Percentiles rank a stretch among this genome's conserved stretches.
These are phyloP conservation scores for Aurelia sp. DNA, from an alignment of 30 jellyfish, hydroid and myxozoan species.

Conservation along the genomic window DNA sequence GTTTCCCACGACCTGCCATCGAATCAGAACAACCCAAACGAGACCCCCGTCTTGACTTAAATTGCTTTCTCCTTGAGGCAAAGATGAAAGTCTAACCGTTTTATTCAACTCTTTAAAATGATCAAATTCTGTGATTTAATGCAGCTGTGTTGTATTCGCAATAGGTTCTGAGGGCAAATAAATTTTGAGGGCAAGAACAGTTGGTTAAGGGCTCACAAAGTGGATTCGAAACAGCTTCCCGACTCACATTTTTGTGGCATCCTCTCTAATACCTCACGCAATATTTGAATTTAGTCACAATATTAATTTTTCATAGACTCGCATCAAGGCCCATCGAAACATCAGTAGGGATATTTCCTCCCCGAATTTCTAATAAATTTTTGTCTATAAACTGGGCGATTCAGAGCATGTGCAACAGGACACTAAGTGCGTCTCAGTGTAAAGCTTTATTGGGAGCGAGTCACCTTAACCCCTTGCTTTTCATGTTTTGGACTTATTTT, in stretches of 20 bases:
- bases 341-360: not conserved
- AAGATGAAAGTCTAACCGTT: too few species aligned
- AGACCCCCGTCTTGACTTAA: too few species aligned
- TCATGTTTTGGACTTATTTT: too few species aligned
- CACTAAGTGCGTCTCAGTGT: not conserved
- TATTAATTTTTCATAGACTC: too few species aligned
- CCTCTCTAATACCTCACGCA: slow-evolving; percentile 5
- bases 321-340: too few species aligned
- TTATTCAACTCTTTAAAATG: not conserved
- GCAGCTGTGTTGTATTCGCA: slow-evolving; percentile 1
- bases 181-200: slow-evolving; percentile 8
- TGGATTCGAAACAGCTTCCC: slow-evolving; percentile 13
- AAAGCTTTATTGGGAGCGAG: not conserved
- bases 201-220: not conserved
- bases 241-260: not conserved
- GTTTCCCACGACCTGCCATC: too few species aligned
- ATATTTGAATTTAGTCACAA: not conserved
- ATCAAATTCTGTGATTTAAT: not conserved
- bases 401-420: not conserved
- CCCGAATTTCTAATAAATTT: not conserved
- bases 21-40: too few species aligned
- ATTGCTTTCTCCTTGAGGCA: too few species aligned
- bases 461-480: not conserved
- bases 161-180: not conserved
- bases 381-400: not conserved